Evolutionary conservation across 2,797 vertebrate genomes (phyloP), one percentile per base, ranked within the genome.

Genomic region (Onychomys arenicola): DNA sequence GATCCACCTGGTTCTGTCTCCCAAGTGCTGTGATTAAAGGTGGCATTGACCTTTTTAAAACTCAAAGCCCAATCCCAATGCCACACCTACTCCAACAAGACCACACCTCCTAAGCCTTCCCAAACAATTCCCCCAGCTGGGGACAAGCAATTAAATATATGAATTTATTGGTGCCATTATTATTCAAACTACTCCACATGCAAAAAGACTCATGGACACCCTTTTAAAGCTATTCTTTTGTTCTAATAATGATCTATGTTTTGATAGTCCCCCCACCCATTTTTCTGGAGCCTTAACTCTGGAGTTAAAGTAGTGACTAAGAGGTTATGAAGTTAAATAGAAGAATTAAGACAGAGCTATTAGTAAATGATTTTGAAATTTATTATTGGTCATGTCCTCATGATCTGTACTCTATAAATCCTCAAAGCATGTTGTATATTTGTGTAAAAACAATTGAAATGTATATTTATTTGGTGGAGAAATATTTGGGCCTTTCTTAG

Each of bases 381-480:
- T 61, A 34, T 67, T 27, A 78, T n/a, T 73, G 8, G 10, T 67
- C 16, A 52, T 89, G 5, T 0, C 57, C 34, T 81, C 90, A 55
- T 82, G 19, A 6, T 10, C 6, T 49, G 84, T 25, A 75, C 1
- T 13, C 25, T 69, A 32, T 11, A 29, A 88, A 43, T 43, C 11
- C 40, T 71, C 59, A 59, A 93, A 93, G 27, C 77, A n/a, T 4
- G 1, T 21, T 80, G 16, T 13, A 37, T 67, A 23, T 96, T 90
- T 87, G 29, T 95, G 59, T 32, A 59, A 87, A 93, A 55, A 11
- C 8, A 14, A 82, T 25, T 85, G 23, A 73, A 59, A 81, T 71
- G 55, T 76, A 92, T 82, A 86, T 43, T 78, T n/a, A 93, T 88
- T 97, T 91, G 80, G 67, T 71, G 43, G 63, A 59, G 89, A 94